Base-by-base conservation (phyloP, 2,888 invertebrate genomes). In the Schizotus pectinicornis region DNA sequence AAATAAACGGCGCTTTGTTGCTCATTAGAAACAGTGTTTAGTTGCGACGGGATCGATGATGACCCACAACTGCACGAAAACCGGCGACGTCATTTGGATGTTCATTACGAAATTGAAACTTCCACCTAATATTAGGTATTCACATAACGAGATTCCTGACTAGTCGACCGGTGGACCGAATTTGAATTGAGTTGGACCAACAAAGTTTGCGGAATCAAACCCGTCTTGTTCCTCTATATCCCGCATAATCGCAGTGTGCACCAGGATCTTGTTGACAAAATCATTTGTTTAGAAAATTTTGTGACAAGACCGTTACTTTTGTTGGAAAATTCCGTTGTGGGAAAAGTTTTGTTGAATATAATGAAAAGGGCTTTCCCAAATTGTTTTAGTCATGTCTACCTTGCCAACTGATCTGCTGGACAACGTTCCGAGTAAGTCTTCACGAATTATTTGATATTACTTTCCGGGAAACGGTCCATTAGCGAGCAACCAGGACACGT, bases 221-320 rank as follows among this genome's bases (percentile, higher is more conserved):
- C 5, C 2, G 22, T 22, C 22, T 2, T 3, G 22, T 22, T 22
- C n/a, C n/a, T n/a, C n/a, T n/a, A n/a, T n/a, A n/a, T n/a, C n/a
- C n/a, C n/a, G n/a, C n/a, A n/a, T n/a, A 22, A 22, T 22, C 22
- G 22, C 22, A 5, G 22, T 5, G 22, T 22, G 22, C 22, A 22
- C 5, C 22, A 2, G 22, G 22, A 22, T 3, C 41, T 56, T 68
- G 64, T 65, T 69, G 67, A 65, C 67, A 65, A 70, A 70, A 70
- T 70, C 71, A 71, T 68, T 71, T 71, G 71, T 71, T 71, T 70
- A 62, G 67, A 62, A 59, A 65, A 64, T 64, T 65, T 66, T 59
- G 48, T 64, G 61, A 67, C 67, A 62, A 61, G 57, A 59, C 55
- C 56, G 62, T 62, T 67, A 64, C 62, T 65, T 64, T 67, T 68